phyloP scores from a whole-genome alignment of 2,113 vertebrate species.

The Mixornis gularis region DNA sequence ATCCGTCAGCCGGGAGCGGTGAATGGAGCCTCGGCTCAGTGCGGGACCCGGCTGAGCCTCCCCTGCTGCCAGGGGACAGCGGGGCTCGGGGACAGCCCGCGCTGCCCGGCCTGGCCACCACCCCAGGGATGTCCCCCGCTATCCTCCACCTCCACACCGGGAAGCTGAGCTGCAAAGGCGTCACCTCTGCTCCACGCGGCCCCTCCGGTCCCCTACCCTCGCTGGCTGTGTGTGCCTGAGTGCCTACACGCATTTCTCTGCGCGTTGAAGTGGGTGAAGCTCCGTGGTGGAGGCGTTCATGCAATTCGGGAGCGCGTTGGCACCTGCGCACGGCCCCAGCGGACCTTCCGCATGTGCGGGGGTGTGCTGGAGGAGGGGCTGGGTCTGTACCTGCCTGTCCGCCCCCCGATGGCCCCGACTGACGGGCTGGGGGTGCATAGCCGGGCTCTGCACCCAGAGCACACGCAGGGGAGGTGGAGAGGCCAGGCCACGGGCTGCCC shows the following conservation, averaged over 20 bases:
- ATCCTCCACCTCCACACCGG: not conserved
- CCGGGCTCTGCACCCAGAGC: not conserved
- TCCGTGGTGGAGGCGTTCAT: accelerated
- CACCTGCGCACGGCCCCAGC: accelerated
- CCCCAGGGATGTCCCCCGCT: not conserved
- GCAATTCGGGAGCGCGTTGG: not conserved
- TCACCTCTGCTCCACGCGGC: not conserved
- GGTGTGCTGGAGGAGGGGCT: not conserved
- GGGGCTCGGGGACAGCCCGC: not conserved
- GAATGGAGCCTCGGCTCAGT: not conserved
- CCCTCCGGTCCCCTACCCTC: not conserved
- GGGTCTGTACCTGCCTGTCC: too few relatives aligned
- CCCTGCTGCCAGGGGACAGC: not conserved
- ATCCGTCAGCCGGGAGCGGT: not conserved
- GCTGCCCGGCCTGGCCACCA: not conserved
- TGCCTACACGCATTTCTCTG: not conserved
- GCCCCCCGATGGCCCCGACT: accelerated
- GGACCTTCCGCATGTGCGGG: not conserved
- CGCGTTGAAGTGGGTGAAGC: accelerated
- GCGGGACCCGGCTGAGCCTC: not conserved
- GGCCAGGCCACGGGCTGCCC: not conserved
- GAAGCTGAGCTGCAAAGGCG: not conserved
- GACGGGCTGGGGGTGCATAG: too few relatives aligned
- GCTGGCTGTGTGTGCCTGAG: not conserved
- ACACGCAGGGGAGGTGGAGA: accelerated